These are phyloP conservation scores for Aythya fuligula DNA, from an alignment of 2,797 vertebrate species.

Conservation along the genomic window DNA sequence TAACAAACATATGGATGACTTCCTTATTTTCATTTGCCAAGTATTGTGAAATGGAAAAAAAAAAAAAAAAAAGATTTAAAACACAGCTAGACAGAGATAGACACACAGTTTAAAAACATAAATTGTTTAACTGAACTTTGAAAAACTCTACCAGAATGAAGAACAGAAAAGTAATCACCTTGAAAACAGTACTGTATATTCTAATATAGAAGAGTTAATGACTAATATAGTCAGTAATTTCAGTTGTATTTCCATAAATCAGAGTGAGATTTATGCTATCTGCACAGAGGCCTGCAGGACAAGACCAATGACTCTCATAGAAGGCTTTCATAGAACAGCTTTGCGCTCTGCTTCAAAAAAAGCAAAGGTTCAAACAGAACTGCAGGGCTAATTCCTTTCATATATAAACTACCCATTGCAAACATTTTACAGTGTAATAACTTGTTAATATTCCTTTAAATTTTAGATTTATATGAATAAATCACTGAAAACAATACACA, in stretches of 20 bases:
- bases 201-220: not conserved
- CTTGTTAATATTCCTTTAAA: not conserved
- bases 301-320: not conserved
- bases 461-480: not conserved
- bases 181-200: not conserved
- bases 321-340: not conserved
- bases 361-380: not conserved
- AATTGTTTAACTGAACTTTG: not conserved
- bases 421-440: not conserved
- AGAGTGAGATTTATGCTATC: not conserved
- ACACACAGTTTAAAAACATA: not conserved
- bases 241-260: not conserved
- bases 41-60: not conserved
- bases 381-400: not conserved
- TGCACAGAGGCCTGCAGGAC: not conserved
- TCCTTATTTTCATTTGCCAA: slow-evolving; percentile 1
- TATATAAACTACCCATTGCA: not conserved
- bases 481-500: not conserved
- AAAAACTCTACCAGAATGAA: not conserved
- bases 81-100: not conserved
- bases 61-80: not conserved
- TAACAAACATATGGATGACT: not conserved
- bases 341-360: not conserved
- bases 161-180: not conserved
- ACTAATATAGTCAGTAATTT: not conserved